Base-by-base conservation (phyloP, 2,113 vertebrate genomes). In the Pseudorectes ferrugineus region DNA sequence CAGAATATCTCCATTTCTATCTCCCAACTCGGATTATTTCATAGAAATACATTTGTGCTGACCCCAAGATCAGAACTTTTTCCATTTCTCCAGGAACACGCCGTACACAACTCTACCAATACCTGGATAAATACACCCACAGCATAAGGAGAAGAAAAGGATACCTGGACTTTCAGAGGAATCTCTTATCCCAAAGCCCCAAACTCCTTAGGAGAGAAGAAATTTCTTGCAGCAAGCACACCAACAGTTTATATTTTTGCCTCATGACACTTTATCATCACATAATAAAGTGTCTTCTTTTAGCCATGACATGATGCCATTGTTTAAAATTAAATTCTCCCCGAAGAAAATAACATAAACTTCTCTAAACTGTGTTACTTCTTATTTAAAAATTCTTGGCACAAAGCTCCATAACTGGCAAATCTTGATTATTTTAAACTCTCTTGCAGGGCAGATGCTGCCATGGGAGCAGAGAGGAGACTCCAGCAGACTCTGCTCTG, bases 251-350 rank as follows among this genome's bases (percentile, higher is more conserved):
- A 28, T 75, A 42, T 48, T 95, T 93, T 58, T 79, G 68, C 61
- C 49, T 87, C 65, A 26, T 63, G 88, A 86, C 43, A 82, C 66
- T 91, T 61, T 22, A 85, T 58, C 58, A 89, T 40, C 92, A 85
- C 61, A 22, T 79, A 67, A 89, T 89, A 62, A 93, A 91, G 54
- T 3, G 20, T 7, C 46, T 58, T 43, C 59, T 73, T 36, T 57
- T 11, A 79, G 67, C 42, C 46, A 3, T 3, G 57, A 40, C 31
- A 61, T 31, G 7, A 46, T 46, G 35, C 59, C 46, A 6, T 84
- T 91, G 93, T 91, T 95, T 92, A 91, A 91, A 96, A 70, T 24
- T 0, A 62, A 92, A 79, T n/a, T 58, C 54, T 73, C 36, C 91
- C 43, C 40, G 33, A 80, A 61, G 63, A 66, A 90, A 93, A 52